phyloP scores from a whole-genome alignment of 1,140 invertebrate genomes.

The Metopolophium dirhodum region DNA sequence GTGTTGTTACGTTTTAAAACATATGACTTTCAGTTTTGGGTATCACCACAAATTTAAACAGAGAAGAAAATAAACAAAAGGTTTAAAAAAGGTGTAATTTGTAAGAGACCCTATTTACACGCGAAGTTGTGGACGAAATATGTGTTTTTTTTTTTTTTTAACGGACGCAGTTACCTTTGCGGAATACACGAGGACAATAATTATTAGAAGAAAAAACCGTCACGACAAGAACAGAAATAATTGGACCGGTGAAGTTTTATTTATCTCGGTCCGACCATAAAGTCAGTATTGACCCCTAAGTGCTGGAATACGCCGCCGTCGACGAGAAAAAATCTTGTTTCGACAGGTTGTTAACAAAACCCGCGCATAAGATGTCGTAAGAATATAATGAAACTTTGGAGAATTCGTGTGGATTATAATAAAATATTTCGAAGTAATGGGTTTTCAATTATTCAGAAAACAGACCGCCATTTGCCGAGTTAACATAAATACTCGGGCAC shows the following conservation, averaged over 20 bases:
- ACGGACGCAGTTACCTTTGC: not conserved
- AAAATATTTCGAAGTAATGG: not conserved
- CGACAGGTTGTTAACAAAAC: not conserved
- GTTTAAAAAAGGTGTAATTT: conserved; percentile 1
- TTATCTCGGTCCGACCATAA: not conserved
- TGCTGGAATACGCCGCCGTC: fast-evolving
- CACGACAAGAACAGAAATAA: not conserved
- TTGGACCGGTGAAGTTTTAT: not conserved
- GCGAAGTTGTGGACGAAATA: not conserved
- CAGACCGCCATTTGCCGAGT: not conserved
- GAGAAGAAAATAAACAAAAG: conserved; percentile 13
- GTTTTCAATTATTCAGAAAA: not conserved
- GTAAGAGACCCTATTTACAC: not conserved
- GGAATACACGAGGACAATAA: not conserved
- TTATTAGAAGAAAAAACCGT: not conserved
- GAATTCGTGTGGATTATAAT: not conserved
- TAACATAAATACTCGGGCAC: not conserved
- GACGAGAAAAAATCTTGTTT: not conserved
- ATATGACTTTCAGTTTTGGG: not conserved
- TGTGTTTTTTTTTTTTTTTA: not conserved
- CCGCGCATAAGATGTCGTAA: not conserved
- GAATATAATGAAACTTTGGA: not conserved
- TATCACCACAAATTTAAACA: too few species aligned
- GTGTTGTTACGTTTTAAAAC: not conserved
- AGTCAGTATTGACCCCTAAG: not conserved